Conservation (phyloP, 2,797 vertebrate species). For the Spinus pinus region DNA sequence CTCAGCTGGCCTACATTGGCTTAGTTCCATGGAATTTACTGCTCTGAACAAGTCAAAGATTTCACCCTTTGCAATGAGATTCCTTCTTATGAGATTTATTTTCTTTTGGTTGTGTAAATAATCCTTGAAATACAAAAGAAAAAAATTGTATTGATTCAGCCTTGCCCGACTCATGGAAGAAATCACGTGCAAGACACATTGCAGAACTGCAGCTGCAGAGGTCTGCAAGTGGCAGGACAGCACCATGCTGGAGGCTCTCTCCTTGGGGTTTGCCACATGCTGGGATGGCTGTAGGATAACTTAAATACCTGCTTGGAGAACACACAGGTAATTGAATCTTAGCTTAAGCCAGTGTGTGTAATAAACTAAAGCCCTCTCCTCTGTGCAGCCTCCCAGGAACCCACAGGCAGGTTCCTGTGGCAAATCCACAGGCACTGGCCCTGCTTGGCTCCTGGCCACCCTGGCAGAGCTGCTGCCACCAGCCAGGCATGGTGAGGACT, state of each 20-base stretch:
- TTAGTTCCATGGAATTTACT: neutral
- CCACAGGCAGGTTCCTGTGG: neutral
- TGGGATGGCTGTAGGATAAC: neutral
- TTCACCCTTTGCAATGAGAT: neutral
- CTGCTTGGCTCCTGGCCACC: neutral
- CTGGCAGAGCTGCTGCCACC: neutral
- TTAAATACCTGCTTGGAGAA: neutral
- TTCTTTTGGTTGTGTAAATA: neutral
- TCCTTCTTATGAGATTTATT: neutral
- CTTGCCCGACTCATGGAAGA: neutral
- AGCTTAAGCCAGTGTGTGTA: neutral
- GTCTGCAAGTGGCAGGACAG: neutral
- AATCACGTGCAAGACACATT: rapidly evolving
- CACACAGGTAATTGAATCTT: neutral
- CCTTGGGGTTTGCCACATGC: neutral
- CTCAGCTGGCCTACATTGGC: neutral
- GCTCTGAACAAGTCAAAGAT: neutral
- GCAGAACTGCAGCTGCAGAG: neutral
- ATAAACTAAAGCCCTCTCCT: neutral
- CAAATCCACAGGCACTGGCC: neutral
- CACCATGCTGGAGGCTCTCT: rapidly evolving
- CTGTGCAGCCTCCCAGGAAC: neutral
- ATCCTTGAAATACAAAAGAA: neutral
- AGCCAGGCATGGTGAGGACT: neutral
- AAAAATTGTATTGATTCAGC: neutral